These are phyloP conservation scores for Clepsis dumicolana DNA, from an alignment of 2,888 invertebrate genomes.

Conservation along the genomic window DNA sequence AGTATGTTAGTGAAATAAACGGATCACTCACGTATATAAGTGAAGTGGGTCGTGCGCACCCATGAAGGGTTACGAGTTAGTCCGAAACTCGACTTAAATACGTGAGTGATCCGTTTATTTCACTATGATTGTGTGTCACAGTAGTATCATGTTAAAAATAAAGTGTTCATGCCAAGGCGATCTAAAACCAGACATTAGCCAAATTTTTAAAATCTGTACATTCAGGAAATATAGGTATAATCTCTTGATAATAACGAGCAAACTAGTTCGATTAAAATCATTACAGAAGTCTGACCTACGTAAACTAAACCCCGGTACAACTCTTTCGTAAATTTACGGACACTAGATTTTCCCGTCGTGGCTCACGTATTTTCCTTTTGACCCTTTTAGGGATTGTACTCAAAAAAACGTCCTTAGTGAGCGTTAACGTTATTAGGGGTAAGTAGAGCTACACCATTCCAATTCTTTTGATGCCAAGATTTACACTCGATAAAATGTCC, in stretches of 20 bases:
- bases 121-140: too few species aligned
- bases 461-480: slow-evolving; percentile 24
- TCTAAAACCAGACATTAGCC: too few species aligned
- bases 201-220: background rate
- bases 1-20: too few species aligned
- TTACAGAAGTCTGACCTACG: slow-evolving; percentile 29
- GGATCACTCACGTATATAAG: too few species aligned
- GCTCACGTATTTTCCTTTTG: slow-evolving; percentile 44
- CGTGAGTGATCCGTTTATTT: too few species aligned
- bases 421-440: slow-evolving; percentile 36
- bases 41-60: too few species aligned
- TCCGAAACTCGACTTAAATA: too few species aligned
- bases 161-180: too few species aligned
- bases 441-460: slow-evolving; percentile 39
- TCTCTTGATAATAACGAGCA: background rate
- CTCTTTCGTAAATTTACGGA: slow-evolving; percentile 36
- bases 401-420: slow-evolving; percentile 35
- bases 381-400: slow-evolving; percentile 43
- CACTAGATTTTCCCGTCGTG: slow-evolving; percentile 34
- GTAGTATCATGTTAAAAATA: too few species aligned
- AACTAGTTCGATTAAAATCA: slow-evolving; percentile 33
- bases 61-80: too few species aligned
- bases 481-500: slow-evolving; percentile 3
- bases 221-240: background rate
- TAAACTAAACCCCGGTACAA: slow-evolving; percentile 26